phyloP scores from a whole-genome alignment of 1,140 invertebrate species.

The Bombus cullumanus region DNA sequence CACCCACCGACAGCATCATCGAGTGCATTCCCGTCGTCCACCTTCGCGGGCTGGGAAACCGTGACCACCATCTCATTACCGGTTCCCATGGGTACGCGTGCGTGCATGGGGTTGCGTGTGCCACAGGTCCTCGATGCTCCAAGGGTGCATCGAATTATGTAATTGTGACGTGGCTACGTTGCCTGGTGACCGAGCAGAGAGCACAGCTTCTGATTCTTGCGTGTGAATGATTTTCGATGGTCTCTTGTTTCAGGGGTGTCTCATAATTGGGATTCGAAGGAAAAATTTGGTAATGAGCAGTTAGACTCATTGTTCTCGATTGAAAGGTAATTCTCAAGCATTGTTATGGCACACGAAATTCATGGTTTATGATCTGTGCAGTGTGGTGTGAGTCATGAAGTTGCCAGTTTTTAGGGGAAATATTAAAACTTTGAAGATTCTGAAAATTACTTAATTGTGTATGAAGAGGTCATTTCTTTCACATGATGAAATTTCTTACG shows the following conservation, averaged over 20 bases:
- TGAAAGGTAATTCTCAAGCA: neutral
- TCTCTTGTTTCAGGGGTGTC: slow-evolving; percentile 32
- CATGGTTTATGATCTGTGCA: no score
- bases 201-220: slow-evolving; percentile 60
- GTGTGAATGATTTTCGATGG: slow-evolving; percentile 72
- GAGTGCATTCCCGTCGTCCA: slow-evolving; percentile 47
- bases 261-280: slow-evolving; percentile 14
- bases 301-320: neutral
- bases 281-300: slow-evolving; percentile 3
- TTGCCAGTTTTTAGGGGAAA: no score
- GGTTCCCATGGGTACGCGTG: slow-evolving; percentile 80
- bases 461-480: no score
- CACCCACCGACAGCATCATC: slow-evolving; percentile 51
- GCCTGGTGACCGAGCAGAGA: slow-evolving; percentile 14
- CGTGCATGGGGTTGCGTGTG: slow-evolving; percentile 73
- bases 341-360: neutral
- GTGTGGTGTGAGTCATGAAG: no score
- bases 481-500: no score
- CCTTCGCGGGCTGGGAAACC: slow-evolving; percentile 77
- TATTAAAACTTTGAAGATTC: no score
- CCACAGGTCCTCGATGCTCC: slow-evolving; percentile 62
- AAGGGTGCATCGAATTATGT: slow-evolving; percentile 80
- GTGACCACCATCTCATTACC: slow-evolving; percentile 82
- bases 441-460: no score
- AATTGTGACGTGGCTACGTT: slow-evolving; percentile 76